Evolutionary conservation across 2,797 vertebrate genomes (phyloP).

Genomic region (Periparus ater): DNA sequence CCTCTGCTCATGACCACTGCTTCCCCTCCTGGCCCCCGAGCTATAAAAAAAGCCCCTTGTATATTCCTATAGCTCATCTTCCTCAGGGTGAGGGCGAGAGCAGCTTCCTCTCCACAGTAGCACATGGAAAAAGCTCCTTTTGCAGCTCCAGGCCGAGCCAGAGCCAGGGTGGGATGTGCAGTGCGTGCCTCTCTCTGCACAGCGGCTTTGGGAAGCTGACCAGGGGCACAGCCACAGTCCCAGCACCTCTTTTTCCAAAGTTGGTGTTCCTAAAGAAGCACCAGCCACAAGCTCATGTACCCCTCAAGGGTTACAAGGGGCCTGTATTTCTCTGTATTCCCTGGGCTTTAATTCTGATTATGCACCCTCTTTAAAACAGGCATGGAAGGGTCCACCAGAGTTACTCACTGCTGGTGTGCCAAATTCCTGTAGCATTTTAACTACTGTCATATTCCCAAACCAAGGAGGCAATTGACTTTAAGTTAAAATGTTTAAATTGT

Average conservation of each 20-base stretch:
- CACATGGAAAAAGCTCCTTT: conserved; percentile 49
- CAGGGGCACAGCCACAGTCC: neutral
- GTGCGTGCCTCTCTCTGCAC: neutral
- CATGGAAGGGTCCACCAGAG: neutral
- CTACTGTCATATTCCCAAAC: neutral
- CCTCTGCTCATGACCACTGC: conserved; percentile 54
- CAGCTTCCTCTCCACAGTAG: conserved; percentile 37
- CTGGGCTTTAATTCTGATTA: neutral
- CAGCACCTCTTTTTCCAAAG: neutral
- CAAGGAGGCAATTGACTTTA: neutral
- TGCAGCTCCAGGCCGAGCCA: neutral
- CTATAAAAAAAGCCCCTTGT: conserved; percentile 18
- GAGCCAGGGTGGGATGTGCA: neutral
- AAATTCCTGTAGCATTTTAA: neutral
- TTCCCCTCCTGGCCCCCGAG: conserved; percentile 49
- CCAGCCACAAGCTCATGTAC: neutral
- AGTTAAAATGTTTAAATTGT: conserved; percentile 5
- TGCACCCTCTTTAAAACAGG: neutral
- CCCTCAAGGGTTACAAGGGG: neutral
- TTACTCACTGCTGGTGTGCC: neutral
- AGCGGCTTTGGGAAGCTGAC: neutral
- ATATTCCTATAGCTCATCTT: conserved; percentile 57
- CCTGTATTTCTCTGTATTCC: neutral
- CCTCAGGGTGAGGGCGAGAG: conserved; percentile 4
- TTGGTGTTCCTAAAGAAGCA: neutral